Evolutionary conservation across 2,797 vertebrate species (phyloP).

Genomic region (Xyrichtys novacula): DNA sequence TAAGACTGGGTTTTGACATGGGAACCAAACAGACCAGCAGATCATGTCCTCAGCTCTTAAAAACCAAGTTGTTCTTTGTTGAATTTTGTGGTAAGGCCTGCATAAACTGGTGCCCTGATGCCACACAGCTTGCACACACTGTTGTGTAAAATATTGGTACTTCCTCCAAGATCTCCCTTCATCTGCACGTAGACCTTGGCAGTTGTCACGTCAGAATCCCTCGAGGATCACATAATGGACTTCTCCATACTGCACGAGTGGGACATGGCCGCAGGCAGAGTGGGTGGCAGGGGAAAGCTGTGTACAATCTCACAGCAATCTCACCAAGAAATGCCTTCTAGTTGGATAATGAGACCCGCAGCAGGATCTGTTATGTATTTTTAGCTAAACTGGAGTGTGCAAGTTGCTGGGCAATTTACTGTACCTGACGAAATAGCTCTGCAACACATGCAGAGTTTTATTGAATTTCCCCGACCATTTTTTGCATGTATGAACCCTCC

Average conservation of each 20-base stretch:
- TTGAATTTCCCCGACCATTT: constrained; percentile 9
- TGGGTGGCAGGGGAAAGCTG: constrained; percentile 65
- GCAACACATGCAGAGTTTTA: constrained; percentile 35
- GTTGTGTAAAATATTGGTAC: not conserved
- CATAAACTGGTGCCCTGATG: constrained; percentile 14
- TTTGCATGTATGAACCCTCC: not conserved
- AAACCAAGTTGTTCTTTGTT: constrained; percentile 19
- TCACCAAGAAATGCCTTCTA: constrained; percentile 60
- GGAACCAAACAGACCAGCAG: constrained; percentile 30
- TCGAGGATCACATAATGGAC: constrained; percentile 54
- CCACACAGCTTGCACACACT: constrained; percentile 26
- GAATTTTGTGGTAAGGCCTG: constrained; percentile 9
- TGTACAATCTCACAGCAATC: constrained; percentile 68
- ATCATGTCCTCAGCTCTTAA: constrained; percentile 19
- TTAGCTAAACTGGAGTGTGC: constrained; percentile 59
- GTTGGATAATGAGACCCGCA: constrained; percentile 70
- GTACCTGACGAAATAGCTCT: constrained; percentile 47
- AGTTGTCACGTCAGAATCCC: constrained; percentile 55
- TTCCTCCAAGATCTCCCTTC: constrained; percentile 39
- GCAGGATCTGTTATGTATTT: constrained; percentile 59
- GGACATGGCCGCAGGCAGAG: constrained; percentile 47
- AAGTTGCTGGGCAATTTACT: constrained; percentile 57
- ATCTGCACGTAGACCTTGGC: constrained; percentile 51
- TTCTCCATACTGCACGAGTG: constrained; percentile 35
- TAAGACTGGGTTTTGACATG: constrained; percentile 22